Conservation (phyloP, 2,888 invertebrate species). For the Calameuta idolon region DNA sequence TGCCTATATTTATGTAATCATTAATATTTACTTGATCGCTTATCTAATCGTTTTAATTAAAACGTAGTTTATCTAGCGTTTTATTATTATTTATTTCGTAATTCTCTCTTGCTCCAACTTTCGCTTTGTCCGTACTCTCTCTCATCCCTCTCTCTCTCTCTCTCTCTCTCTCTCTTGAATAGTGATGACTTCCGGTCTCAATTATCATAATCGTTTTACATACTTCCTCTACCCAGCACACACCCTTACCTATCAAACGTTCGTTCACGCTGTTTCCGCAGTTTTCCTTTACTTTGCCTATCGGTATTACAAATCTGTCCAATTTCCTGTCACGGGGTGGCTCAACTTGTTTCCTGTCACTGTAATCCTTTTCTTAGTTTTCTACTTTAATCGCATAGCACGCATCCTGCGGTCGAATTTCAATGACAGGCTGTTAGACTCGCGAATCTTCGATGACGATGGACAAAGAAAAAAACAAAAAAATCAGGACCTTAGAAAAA, state of each 20-base stretch:
- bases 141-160: no score
- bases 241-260: no score
- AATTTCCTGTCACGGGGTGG: background rate
- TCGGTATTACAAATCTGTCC: background rate
- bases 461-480: background rate
- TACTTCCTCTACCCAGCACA: background rate
- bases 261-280: background rate
- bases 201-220: background rate
- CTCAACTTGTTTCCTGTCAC: background rate
- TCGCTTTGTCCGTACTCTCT: background rate
- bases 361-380: background rate
- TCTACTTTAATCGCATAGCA: background rate
- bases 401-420: background rate
- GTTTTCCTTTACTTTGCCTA: background rate
- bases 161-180: background rate
- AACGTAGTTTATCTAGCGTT: conserved; percentile 11
- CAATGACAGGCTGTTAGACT: background rate
- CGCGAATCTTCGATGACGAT: background rate
- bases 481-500: background rate
- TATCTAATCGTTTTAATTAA: conserved; percentile 12
- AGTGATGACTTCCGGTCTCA: background rate
- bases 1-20: background rate
- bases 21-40: conserved; percentile 18
- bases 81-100: conserved; percentile 5
- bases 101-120: conserved; percentile 8